phyloP scores from a whole-genome alignment of 2,797 vertebrate genomes.

The Gallinago stenura region DNA sequence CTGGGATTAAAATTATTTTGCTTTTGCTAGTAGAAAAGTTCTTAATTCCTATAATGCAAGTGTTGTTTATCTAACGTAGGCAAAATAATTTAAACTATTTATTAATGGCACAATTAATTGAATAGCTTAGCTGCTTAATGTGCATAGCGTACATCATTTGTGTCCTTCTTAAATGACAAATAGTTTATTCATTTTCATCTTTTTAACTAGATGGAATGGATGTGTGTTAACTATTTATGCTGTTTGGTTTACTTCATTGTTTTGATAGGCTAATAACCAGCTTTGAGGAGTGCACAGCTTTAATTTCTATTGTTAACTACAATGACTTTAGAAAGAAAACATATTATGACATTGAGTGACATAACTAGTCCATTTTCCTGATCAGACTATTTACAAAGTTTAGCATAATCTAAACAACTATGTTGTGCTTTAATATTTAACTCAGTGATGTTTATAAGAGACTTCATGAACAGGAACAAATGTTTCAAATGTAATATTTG shows the following conservation, averaged over 20 bases:
- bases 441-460: neutral
- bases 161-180: conserved; percentile 1
- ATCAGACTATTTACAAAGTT: neutral
- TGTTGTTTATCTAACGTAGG: conserved; percentile 16
- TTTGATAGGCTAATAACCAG: neutral
- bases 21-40: neutral
- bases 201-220: neutral
- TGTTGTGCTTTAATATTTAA: neutral
- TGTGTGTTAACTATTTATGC: neutral
- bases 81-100: conserved; percentile 39
- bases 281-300: neutral
- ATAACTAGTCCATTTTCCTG: neutral
- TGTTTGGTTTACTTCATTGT: neutral
- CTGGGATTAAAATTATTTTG: neutral
- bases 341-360: neutral
- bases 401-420: neutral
- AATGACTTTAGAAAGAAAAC: neutral
- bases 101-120: conserved; percentile 43
- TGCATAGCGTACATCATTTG: neutral
- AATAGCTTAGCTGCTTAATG: neutral
- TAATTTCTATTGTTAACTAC: neutral
- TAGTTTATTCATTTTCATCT: neutral
- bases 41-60: neutral
- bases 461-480: neutral
- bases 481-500: neutral